Conservation (phyloP, 1,140 invertebrate genomes). For the Drosophila rhopaloa region DNA sequence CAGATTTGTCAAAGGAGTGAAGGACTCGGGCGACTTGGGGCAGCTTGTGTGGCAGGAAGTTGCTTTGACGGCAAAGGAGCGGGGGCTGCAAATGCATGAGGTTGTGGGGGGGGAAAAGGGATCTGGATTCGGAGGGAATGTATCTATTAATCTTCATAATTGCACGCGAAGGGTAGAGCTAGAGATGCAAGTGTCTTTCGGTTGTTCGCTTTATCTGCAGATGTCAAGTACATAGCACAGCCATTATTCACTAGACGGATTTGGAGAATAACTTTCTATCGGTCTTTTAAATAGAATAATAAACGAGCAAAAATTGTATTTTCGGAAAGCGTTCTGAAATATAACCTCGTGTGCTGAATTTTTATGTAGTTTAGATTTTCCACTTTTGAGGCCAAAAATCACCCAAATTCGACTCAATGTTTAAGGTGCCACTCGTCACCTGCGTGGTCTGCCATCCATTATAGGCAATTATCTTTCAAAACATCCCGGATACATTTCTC, state of each 20-base stretch:
- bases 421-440: too few relatives aligned
- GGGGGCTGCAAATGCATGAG: conserved; percentile 4
- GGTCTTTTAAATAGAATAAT: conserved; percentile 17
- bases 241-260: conserved; percentile 15
- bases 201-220: background rate
- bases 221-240: conserved; percentile 15
- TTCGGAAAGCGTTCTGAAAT: too few relatives aligned
- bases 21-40: conserved; percentile 47
- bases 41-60: conserved; percentile 50
- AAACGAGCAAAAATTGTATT: background rate
- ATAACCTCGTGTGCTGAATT: too few relatives aligned
- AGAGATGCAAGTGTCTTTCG: conserved; percentile 18
- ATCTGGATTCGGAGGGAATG: conserved; percentile 30
- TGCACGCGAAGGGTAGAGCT: conserved; percentile 29
- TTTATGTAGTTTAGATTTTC: too few relatives aligned
- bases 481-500: conserved; percentile 20
- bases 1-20: conserved; percentile 62
- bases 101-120: conserved; percentile 8
- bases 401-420: too few relatives aligned
- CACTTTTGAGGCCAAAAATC: too few relatives aligned
- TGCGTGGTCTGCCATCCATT: too few relatives aligned
- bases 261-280: conserved; percentile 3
- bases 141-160: conserved; percentile 39
- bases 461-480: background rate
- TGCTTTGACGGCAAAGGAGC: conserved; percentile 19